Conservation (phyloP, 2,888 invertebrate species). For the Meganola albula region DNA sequence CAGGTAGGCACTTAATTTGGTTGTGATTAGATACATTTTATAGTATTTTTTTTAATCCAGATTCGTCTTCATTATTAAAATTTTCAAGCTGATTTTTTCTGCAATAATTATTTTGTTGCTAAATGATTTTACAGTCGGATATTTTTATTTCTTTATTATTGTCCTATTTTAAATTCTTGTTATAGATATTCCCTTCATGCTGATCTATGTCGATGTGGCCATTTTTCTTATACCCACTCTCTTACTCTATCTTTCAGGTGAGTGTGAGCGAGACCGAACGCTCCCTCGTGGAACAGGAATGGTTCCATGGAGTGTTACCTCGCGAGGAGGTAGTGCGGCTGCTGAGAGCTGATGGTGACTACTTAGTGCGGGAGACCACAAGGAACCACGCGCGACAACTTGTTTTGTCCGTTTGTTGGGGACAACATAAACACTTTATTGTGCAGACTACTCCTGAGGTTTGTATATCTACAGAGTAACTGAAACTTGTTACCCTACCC, state of each 20-base stretch:
- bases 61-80: too few species aligned
- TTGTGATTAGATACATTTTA: too few species aligned
- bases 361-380: slow-evolving; percentile 94
- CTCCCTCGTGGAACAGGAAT: slow-evolving; percentile 92
- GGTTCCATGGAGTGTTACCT: slow-evolving; percentile 98
- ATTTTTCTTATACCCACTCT: too few species aligned
- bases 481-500: not conserved
- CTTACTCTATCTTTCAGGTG: slow-evolving; percentile 44
- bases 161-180: too few species aligned
- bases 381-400: slow-evolving; percentile 94
- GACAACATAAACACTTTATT: slow-evolving; percentile 97
- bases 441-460: slow-evolving; percentile 96
- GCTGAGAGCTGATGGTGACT: slow-evolving; percentile 94
- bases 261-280: slow-evolving; percentile 77
- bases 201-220: too few species aligned
- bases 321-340: slow-evolving; percentile 96
- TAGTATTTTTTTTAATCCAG: too few species aligned
- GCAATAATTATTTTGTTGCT: too few species aligned
- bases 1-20: too few species aligned
- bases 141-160: too few species aligned
- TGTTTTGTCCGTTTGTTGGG: slow-evolving; percentile 96
- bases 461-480: slow-evolving; percentile 3
- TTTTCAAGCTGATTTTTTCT: too few species aligned
- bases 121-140: too few species aligned
- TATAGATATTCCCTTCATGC: too few species aligned